These are phyloP conservation scores for Nicator chloris DNA, from an alignment of 2,113 vertebrate species.

Conservation along the genomic window DNA sequence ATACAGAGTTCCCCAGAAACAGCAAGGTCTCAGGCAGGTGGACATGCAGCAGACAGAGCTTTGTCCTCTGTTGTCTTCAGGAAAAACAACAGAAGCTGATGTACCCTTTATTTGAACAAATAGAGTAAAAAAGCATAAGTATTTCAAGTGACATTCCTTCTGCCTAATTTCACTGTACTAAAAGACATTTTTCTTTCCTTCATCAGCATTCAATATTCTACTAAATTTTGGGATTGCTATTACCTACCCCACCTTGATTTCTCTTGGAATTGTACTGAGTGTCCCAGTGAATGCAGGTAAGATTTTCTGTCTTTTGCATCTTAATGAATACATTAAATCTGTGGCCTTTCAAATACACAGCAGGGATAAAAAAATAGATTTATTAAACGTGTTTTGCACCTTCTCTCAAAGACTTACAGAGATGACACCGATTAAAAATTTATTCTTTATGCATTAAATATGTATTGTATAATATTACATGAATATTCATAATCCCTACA, in stretches of 20 bases:
- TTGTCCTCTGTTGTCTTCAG: background rate
- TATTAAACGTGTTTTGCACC: background rate
- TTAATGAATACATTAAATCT: background rate
- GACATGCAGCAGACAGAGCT: background rate
- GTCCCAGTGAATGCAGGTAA: slow-evolving; percentile 96
- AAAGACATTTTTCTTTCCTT: slow-evolving; percentile 21
- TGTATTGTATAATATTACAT: background rate
- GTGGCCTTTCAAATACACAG: background rate
- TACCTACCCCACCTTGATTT: slow-evolving; percentile 93
- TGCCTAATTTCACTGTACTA: background rate
- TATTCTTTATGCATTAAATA: background rate
- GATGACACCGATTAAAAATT: background rate
- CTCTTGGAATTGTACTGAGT: slow-evolving; percentile 92
- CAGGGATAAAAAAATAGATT: background rate
- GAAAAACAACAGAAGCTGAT: background rate
- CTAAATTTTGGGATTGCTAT: slow-evolving; percentile 96
- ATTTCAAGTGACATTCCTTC: background rate
- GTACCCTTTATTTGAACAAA: background rate
- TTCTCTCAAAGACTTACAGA: background rate
- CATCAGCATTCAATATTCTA: slow-evolving; percentile 92
- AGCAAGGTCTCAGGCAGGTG: background rate
- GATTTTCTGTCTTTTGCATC: background rate
- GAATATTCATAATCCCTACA: background rate
- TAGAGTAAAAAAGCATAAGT: background rate
- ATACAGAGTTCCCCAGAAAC: background rate